Percentiles rank a stretch among this genome's conserved stretches.
These are phyloP conservation scores for Brienomyrus brachyistius DNA, from an alignment of 2,113 vertebrate species.

Conservation along the genomic window DNA sequence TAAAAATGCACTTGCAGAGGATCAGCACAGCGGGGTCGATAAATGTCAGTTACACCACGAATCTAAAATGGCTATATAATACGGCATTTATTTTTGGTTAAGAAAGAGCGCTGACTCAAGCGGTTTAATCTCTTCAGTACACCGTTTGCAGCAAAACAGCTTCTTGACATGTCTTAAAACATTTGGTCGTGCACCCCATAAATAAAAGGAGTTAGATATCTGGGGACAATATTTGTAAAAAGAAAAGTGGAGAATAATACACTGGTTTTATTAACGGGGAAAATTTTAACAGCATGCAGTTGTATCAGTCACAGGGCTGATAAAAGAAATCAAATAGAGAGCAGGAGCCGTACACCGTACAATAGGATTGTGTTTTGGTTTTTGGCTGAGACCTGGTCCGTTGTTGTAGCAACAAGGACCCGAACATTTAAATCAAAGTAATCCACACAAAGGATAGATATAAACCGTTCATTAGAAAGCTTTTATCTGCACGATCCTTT, in stretches of 20 bases:
- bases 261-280: constrained; percentile 9
- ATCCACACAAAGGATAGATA: constrained; percentile 42
- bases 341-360: constrained; percentile 44
- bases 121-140: background rate
- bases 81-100: background rate
- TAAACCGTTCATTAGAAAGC: constrained; percentile 17
- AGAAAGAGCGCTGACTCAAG: background rate
- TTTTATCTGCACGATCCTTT: constrained; percentile 19
- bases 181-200: constrained; percentile 47
- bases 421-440: constrained; percentile 40
- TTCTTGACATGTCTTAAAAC: constrained; percentile 24
- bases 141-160: background rate
- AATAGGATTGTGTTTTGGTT: constrained; percentile 48
- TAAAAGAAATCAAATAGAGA: constrained; percentile 40
- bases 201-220: constrained; percentile 49
- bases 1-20: background rate
- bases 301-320: constrained; percentile 24
- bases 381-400: constrained; percentile 32
- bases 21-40: background rate
- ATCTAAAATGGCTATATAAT: background rate
- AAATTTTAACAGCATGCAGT: background rate
- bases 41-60: background rate
- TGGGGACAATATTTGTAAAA: constrained; percentile 36
- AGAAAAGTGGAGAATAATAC: constrained; percentile 33
- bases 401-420: constrained; percentile 36